Percentiles rank a stretch among this genome's conserved stretches.
Evolutionary conservation across 2,888 invertebrate species (phyloP).

Genomic region (Dolichopus griseipennis): DNA sequence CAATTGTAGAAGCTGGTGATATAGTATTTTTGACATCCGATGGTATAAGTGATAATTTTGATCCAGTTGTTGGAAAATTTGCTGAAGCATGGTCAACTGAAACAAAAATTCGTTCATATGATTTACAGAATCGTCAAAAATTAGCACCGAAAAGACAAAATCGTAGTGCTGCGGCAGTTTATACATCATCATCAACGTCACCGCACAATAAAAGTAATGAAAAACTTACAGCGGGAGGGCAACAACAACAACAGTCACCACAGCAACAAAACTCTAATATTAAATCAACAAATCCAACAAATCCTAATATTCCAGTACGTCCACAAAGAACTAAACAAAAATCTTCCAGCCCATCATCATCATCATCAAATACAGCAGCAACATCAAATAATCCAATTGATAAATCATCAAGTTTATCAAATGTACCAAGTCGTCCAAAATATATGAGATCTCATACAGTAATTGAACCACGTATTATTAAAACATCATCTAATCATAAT

Average conservation of each 20-base stretch:
- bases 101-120: conserved; percentile 27
- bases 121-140: conserved; percentile 20
- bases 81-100: conserved; percentile 49
- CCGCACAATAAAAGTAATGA: neutral
- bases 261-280: neutral
- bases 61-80: conserved; percentile 84
- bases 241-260: conserved; percentile 13
- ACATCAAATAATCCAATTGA: conserved; percentile 12
- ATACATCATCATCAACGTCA: neutral
- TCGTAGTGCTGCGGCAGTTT: conserved; percentile 37
- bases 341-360: conserved; percentile 23
- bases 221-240: neutral
- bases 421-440: conserved; percentile 40
- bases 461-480: conserved; percentile 38
- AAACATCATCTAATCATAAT: neutral
- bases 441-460: conserved; percentile 43
- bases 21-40: conserved; percentile 83
- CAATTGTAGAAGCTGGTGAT: conserved; percentile 68
- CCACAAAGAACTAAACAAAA: conserved; percentile 31
- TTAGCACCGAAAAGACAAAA: conserved; percentile 39
- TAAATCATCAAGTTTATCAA: conserved; percentile 20
- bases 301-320: conserved; percentile 24
- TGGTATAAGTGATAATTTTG: conserved; percentile 83
- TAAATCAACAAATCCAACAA: neutral
- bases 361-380: conserved; percentile 2